These are phyloP conservation scores for Cochlearius cochlearius DNA, from an alignment of 2,113 vertebrate genomes.

Conservation along the genomic window DNA sequence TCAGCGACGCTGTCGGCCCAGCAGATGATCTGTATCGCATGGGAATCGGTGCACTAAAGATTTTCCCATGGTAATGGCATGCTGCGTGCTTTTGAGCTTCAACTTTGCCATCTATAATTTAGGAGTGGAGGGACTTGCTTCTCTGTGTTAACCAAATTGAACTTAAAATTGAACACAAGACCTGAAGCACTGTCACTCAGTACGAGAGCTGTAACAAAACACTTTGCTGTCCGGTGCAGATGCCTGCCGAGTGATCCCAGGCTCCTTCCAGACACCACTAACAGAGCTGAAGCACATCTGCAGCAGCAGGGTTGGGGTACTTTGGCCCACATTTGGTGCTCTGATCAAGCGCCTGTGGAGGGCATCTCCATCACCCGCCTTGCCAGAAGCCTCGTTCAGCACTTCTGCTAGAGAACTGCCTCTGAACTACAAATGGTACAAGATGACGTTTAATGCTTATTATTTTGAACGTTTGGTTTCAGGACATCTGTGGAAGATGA, in stretches of 20 bases:
- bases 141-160: neutral
- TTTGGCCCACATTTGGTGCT: neutral
- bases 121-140: neutral
- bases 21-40: neutral
- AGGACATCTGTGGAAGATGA: neutral
- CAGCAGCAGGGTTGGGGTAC: neutral
- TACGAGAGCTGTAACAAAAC: neutral
- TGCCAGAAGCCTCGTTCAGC: neutral
- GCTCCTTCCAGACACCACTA: neutral
- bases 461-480: neutral
- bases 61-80: neutral
- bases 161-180: neutral
- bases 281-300: neutral
- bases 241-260: neutral
- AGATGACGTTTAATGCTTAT: neutral
- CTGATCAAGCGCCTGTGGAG: neutral
- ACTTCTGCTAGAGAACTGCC: neutral
- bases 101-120: neutral
- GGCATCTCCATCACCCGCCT: rapidly evolving
- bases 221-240: neutral
- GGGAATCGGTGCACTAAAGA: neutral
- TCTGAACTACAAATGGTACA: neutral
- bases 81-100: neutral
- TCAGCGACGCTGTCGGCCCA: neutral
- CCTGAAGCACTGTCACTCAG: neutral